phyloP scores from a whole-genome alignment of 2,797 vertebrate species.

The Smutsia gigantea region DNA sequence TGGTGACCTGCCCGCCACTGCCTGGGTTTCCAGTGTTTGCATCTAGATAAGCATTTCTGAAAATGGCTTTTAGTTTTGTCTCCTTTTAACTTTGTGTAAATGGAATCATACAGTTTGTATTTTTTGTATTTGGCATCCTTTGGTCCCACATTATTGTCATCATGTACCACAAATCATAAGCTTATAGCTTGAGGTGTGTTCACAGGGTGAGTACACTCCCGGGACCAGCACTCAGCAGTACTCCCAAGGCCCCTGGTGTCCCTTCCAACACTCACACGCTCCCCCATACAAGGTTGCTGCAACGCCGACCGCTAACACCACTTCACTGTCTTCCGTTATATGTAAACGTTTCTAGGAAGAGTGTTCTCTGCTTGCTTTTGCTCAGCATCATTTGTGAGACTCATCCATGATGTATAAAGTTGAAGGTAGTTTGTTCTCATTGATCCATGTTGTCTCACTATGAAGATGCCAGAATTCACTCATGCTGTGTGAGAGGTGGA shows the following conservation, averaged over 20 bases:
- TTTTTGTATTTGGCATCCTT: neutral
- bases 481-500: rapidly evolving
- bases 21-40: neutral
- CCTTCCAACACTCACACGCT: neutral
- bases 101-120: neutral
- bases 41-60: neutral
- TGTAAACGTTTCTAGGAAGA: neutral
- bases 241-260: rapidly evolving
- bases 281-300: neutral
- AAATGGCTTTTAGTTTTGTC: neutral
- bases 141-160: neutral
- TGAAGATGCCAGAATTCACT: rapidly evolving
- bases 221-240: neutral
- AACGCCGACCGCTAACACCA: no score
- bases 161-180: neutral
- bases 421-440: neutral
- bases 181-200: neutral
- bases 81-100: neutral
- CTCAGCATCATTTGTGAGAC: neutral
- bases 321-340: no score
- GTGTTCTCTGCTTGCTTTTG: neutral
- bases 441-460: no score
- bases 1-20: neutral
- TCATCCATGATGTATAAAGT: neutral
- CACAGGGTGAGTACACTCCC: neutral